phyloP scores from a whole-genome alignment of 2,888 invertebrate species.

The Acrocera orbiculus region DNA sequence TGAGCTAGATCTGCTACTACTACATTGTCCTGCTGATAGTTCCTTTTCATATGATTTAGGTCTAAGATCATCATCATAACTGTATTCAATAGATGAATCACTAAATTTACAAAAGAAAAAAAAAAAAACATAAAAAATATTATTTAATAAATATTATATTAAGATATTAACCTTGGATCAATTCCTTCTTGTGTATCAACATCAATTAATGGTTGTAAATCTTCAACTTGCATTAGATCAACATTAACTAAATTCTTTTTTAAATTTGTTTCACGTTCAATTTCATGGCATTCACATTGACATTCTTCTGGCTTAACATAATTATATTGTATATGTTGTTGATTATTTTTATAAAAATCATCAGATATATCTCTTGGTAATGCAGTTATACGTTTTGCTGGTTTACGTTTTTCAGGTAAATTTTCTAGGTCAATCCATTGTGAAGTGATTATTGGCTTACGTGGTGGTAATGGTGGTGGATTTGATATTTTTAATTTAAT shows the following conservation, averaged over 20 bases:
- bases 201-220: constrained; percentile 35
- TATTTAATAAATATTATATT: background rate
- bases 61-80: constrained; percentile 25
- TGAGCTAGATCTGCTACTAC: constrained; percentile 1
- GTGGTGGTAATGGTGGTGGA: constrained; percentile 34
- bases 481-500: no score
- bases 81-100: constrained; percentile 42
- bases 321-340: constrained; percentile 39
- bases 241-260: constrained; percentile 21
- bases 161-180: constrained; percentile 24
- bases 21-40: background rate
- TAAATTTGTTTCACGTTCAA: constrained; percentile 23
- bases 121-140: background rate
- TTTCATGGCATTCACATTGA: constrained; percentile 71
- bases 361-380: constrained; percentile 38
- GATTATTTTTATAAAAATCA: constrained; percentile 17
- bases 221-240: constrained; percentile 30
- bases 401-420: constrained; percentile 63
- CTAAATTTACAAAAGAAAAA: constrained; percentile 19
- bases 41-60: constrained; percentile 6
- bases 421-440: constrained; percentile 81
- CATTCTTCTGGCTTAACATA: constrained; percentile 79
- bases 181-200: constrained; percentile 26
- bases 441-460: constrained; percentile 26
- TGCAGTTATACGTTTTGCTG: constrained; percentile 67